phyloP scores from a whole-genome alignment of 1,140 invertebrate species.

The Saccostrea cuccullata region DNA sequence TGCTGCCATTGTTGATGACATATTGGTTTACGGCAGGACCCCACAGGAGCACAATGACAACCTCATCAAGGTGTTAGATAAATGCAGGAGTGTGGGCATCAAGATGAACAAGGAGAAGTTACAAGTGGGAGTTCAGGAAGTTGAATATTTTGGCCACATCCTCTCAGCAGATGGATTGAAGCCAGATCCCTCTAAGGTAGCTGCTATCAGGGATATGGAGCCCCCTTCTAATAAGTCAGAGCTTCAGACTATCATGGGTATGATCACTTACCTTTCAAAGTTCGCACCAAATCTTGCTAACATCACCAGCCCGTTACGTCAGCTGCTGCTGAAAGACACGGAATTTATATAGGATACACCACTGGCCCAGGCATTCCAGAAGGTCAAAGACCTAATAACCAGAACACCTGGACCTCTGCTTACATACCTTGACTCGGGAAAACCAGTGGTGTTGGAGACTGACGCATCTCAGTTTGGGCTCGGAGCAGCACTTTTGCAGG shows the following conservation, averaged over 20 bases:
- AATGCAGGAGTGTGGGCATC: slow-evolving; percentile 40
- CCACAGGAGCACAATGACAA: slow-evolving; percentile 58
- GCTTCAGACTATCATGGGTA: slow-evolving; percentile 35
- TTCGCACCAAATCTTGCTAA: slow-evolving; percentile 44
- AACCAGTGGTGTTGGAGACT: slow-evolving; percentile 43
- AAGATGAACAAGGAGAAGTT: slow-evolving; percentile 54
- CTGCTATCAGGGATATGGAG: slow-evolving; percentile 64
- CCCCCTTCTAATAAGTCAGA: slow-evolving; percentile 37
- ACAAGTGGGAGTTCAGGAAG: slow-evolving; percentile 40
- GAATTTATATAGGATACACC: slow-evolving; percentile 66
- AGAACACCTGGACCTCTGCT: slow-evolving; percentile 21
- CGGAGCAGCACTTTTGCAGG: too few species aligned
- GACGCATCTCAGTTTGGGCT: slow-evolving; percentile 70
- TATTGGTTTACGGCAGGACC: slow-evolving; percentile 60
- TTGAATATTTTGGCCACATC: slow-evolving; percentile 68
- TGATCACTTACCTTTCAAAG: slow-evolving; percentile 43
- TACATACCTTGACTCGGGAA: slow-evolving; percentile 36
- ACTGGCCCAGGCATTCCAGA: slow-evolving; percentile 33
- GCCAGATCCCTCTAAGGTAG: slow-evolving; percentile 42
- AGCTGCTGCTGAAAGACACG: neutral
- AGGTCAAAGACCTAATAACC: slow-evolving; percentile 43
- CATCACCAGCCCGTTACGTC: neutral
- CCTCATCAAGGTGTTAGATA: slow-evolving; percentile 43
- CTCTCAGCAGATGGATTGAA: slow-evolving; percentile 50
- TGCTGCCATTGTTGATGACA: slow-evolving; percentile 56